Evolutionary conservation across 2,888 invertebrate species (phyloP).

Genomic region (Rhingia rostrata): DNA sequence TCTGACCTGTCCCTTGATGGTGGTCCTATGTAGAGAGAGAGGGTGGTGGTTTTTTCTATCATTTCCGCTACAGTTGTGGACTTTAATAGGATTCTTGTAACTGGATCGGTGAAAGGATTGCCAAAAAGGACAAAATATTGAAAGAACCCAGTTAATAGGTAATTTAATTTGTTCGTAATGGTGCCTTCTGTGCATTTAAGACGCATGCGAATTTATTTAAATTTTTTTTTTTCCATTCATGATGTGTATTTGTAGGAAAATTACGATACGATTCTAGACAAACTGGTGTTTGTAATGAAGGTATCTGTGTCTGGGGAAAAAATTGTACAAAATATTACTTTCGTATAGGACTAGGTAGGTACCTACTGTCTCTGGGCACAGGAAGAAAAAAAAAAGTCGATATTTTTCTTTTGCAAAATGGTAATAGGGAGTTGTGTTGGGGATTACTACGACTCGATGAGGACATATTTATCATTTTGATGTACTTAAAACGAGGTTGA

Average conservation of each 20-base stretch:
- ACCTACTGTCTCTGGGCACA: conserved; percentile 7
- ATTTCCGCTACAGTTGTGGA: conserved; percentile 51
- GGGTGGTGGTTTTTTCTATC: conserved; percentile 18
- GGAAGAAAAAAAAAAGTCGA: conserved; percentile 46
- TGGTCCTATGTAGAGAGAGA: conserved; percentile 10
- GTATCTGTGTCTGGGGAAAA: conserved; percentile 15
- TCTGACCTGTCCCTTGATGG: conserved; percentile 55
- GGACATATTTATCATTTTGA: neutral
- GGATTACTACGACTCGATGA: neutral
- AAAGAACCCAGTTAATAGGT: conserved; percentile 30
- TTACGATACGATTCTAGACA: conserved; percentile 14
- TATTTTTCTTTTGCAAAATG: conserved; percentile 6
- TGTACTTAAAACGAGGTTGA: conserved; percentile 17
- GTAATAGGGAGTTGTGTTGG: neutral
- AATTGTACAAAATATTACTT: neutral
- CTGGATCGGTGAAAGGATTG: conserved; percentile 39
- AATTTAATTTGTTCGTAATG: conserved; percentile 11
- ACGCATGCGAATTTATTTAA: conserved; percentile 58
- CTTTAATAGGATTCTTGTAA: conserved; percentile 47
- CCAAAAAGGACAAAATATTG: conserved; percentile 6
- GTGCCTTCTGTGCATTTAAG: conserved; percentile 20
- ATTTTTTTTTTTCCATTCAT: neutral
- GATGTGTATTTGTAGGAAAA: conserved; percentile 43
- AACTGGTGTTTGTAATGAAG: neutral
- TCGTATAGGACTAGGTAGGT: neutral